phyloP scores from a whole-genome alignment of 2,113 vertebrate genomes.

The Dasyurus viverrinus region DNA sequence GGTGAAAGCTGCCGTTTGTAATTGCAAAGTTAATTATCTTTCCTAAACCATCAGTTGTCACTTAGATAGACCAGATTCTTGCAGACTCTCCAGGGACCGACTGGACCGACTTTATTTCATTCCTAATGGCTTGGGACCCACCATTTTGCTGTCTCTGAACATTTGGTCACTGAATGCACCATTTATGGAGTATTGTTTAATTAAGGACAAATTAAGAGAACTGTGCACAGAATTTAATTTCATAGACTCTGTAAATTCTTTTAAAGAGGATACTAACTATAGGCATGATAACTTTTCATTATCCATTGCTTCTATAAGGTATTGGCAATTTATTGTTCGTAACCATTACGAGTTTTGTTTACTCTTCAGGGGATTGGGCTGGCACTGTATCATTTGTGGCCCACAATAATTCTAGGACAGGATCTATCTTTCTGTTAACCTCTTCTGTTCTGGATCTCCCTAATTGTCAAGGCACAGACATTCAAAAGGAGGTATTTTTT shows the following conservation, averaged over 20 bases:
- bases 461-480: constrained; percentile 7
- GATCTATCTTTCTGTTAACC: constrained; percentile 79
- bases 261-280: constrained; percentile 92
- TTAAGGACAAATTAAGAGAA: constrained; percentile 97
- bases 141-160: constrained; percentile 91
- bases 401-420: constrained; percentile 60
- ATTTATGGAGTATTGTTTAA: constrained; percentile 98
- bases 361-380: constrained; percentile 85
- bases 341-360: constrained; percentile 88
- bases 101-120: constrained; percentile 91
- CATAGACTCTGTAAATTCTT: constrained; percentile 93
- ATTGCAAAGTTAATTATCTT: constrained; percentile 99
- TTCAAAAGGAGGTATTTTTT: constrained; percentile 8
- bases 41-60: constrained; percentile 97
- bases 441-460: constrained; percentile 59
- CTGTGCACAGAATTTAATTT: constrained; percentile 95
- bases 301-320: constrained; percentile 90
- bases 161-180: constrained; percentile 95
- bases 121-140: constrained; percentile 91
- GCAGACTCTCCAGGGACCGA: constrained; percentile 87
- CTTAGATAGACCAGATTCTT: constrained; percentile 92
- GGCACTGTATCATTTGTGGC: constrained; percentile 80
- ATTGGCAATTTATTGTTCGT: constrained; percentile 87
- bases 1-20: constrained; percentile 91
- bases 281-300: constrained; percentile 97